A percentile compares a stretch with the other conserved stretches of the same genome.
phyloP scores from a whole-genome alignment of 2,888 invertebrate species.

The Germaria angustata region DNA sequence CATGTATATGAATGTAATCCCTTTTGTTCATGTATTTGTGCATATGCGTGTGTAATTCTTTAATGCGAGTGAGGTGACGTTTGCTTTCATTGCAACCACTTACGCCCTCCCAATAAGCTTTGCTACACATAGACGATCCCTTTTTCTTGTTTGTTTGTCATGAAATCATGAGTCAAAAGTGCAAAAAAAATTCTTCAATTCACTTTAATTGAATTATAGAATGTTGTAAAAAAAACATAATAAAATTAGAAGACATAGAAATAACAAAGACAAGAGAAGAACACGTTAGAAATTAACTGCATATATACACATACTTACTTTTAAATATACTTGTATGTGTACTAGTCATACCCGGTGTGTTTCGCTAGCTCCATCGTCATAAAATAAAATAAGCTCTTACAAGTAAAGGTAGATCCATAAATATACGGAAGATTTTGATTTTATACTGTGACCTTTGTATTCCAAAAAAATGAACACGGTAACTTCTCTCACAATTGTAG shows the following conservation, averaged over 20 bases:
- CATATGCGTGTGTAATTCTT: background rate
- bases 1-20: too few relatives aligned
- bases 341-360: too few relatives aligned
- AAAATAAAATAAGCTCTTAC: too few relatives aligned
- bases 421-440: too few relatives aligned
- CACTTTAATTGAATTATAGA: conserved; percentile 76
- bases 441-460: too few relatives aligned
- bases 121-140: background rate
- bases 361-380: too few relatives aligned
- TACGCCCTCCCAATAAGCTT: background rate
- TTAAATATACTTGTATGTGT: too few relatives aligned
- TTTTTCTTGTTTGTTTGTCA: conserved; percentile 23
- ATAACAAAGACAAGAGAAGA: background rate
- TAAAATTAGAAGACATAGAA: conserved; percentile 33
- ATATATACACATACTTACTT: too few relatives aligned
- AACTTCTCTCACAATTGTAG: too few relatives aligned
- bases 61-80: background rate
- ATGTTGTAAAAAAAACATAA: conserved; percentile 58
- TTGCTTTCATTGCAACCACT: background rate
- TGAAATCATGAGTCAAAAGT: conserved; percentile 73
- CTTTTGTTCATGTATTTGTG: background rate
- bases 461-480: too few relatives aligned
- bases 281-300: background rate
- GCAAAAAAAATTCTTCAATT: conserved; percentile 72
- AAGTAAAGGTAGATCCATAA: too few relatives aligned